Percentiles rank a stretch among this genome's conserved stretches.
Conservation (phyloP, 2,113 vertebrate genomes). For the Suricata suricatta region DNA sequence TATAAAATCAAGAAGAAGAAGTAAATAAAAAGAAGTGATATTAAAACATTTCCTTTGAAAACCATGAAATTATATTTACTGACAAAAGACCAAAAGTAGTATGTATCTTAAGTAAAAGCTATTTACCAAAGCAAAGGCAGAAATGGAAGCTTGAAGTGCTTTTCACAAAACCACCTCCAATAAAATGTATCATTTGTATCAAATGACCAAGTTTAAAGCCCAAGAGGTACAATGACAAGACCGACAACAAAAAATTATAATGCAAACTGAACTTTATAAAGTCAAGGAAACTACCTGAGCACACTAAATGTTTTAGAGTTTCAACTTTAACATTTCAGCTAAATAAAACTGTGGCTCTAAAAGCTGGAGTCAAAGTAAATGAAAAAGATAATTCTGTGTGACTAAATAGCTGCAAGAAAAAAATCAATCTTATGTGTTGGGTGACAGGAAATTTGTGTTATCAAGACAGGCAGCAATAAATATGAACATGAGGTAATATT, state of each 20-base stretch:
- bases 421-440: neutral
- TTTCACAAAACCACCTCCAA: slow-evolving; percentile 19
- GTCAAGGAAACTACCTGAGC: neutral
- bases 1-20: neutral
- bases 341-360: neutral
- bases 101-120: neutral
- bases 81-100: neutral
- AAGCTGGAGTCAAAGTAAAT: neutral
- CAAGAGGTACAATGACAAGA: neutral
- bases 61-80: neutral
- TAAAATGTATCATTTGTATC: neutral
- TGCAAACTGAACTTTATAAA: neutral
- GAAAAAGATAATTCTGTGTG: neutral
- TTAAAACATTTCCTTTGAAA: slow-evolving; percentile 36
- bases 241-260: neutral
- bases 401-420: neutral
- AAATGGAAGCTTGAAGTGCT: slow-evolving; percentile 29
- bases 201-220: neutral
- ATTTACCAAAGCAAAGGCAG: neutral
- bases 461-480: neutral
- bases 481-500: neutral
- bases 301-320: neutral
- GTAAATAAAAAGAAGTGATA: neutral
- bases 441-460: neutral
- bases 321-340: neutral